phyloP scores from a whole-genome alignment of 1,140 invertebrate genomes.

The Hyphantria cunea region DNA sequence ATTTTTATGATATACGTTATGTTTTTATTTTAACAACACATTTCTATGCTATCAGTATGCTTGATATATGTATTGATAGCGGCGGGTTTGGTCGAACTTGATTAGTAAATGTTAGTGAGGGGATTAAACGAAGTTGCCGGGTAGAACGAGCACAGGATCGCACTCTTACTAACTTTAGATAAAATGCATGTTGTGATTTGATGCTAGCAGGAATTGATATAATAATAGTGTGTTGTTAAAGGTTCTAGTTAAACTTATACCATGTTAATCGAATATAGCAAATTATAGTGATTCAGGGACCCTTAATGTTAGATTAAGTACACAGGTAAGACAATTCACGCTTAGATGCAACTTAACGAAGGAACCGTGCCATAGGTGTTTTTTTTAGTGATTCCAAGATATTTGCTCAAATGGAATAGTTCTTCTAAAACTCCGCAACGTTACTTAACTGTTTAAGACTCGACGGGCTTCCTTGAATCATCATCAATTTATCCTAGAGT shows the following conservation, averaged over 20 bases:
- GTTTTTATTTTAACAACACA: conserved; percentile 30
- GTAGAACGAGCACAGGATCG: background rate
- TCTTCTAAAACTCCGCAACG: conserved; percentile 37
- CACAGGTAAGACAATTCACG: conserved; percentile 30
- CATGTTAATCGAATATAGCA: conserved; percentile 27
- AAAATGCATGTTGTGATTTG: conserved; percentile 21
- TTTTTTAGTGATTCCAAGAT: conserved; percentile 42
- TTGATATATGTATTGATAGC: conserved; percentile 12
- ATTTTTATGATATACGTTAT: conserved; percentile 30
- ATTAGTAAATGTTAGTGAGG: too few species aligned
- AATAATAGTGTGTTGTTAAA: conserved; percentile 24
- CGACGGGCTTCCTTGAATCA: conserved; percentile 56
- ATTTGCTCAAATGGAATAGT: conserved; percentile 57
- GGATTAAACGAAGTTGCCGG: background rate
- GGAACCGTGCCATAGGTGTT: conserved; percentile 64
- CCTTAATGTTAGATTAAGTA: conserved; percentile 41
- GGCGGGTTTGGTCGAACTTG: background rate
- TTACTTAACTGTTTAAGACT: conserved; percentile 45
- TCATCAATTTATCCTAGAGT: conserved; percentile 40
- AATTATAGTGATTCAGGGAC: conserved; percentile 30
- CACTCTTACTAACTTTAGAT: conserved; percentile 20
- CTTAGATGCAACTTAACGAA: conserved; percentile 58
- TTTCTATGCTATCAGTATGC: conserved; percentile 20
- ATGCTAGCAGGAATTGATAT: conserved; percentile 24
- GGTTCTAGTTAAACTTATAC: conserved; percentile 24